phyloP scores from a whole-genome alignment of 1,140 invertebrate species.

The Calosoma granatense region DNA sequence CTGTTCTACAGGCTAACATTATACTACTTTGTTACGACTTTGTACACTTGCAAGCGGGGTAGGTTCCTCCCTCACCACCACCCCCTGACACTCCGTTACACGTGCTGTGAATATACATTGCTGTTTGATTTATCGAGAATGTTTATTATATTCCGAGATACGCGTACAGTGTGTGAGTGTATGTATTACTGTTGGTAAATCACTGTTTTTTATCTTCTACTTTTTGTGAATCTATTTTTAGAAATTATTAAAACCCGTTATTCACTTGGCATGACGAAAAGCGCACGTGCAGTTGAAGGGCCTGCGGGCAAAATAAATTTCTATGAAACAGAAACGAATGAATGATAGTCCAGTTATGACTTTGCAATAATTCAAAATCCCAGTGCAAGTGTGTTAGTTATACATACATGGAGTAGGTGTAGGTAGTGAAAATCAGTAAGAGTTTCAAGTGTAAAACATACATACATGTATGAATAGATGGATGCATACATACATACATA shows the following conservation, averaged over 20 bases:
- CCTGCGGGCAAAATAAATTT: neutral
- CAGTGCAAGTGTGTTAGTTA: no score
- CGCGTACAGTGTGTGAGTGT: no score
- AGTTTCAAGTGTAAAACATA: no score
- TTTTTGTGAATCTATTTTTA: neutral
- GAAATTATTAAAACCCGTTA: neutral
- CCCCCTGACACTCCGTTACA: no score
- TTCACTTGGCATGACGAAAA: neutral
- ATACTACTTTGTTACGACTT: slow-evolving; percentile 1
- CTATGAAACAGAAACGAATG: neutral
- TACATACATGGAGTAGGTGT: no score
- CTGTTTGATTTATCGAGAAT: neutral
- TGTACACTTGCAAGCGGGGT: neutral
- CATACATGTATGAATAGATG: no score
- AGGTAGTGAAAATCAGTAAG: no score
- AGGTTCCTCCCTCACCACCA: no score
- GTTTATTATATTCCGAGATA: neutral
- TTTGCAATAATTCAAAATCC: neutral
- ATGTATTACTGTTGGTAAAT: neutral
- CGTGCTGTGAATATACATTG: no score
- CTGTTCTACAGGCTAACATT: neutral
- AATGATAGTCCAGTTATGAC: neutral
- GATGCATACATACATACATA: no score
- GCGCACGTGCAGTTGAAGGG: neutral
- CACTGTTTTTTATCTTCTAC: neutral